Evolutionary conservation across 1,140 invertebrate genomes (phyloP).

Genomic region (Asobara japonica): DNA sequence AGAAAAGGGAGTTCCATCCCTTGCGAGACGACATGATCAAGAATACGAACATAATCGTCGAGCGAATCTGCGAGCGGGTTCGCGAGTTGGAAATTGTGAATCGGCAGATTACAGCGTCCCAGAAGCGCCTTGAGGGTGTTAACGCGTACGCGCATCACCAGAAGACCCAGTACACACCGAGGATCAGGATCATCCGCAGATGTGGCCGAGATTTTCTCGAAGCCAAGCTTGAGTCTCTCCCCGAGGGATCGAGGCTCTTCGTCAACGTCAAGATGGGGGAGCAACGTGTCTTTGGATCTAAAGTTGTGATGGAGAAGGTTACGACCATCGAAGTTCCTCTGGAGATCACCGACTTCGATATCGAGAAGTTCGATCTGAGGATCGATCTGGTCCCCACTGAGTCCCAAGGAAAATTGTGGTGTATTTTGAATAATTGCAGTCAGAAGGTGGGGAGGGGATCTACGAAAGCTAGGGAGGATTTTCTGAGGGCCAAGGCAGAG

Average conservation of each 20-base stretch:
- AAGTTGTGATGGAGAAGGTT: constrained; percentile 43
- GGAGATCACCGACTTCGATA: constrained; percentile 21
- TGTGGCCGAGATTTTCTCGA: constrained; percentile 40
- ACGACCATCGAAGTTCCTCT: constrained; percentile 47
- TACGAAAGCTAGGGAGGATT: constrained; percentile 37
- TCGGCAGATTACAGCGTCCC: constrained; percentile 29
- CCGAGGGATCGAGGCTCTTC: constrained; percentile 44
- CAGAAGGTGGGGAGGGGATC: constrained; percentile 34
- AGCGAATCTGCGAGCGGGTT: constrained; percentile 46
- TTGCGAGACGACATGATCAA: constrained; percentile 49
- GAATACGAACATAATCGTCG: constrained; percentile 40
- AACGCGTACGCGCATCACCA: constrained; percentile 53
- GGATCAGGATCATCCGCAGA: constrained; percentile 43
- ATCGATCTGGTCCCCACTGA: constrained; percentile 52
- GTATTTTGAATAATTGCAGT: constrained; percentile 53
- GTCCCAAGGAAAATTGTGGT: constrained; percentile 49
- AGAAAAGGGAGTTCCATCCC: constrained; percentile 38
- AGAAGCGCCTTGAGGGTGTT: constrained; percentile 50
- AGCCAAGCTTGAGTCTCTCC: constrained; percentile 48
- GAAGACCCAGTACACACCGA: constrained; percentile 38
- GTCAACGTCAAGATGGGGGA: constrained; percentile 39
- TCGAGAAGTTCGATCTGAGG: constrained; percentile 28
- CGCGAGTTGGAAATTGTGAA: constrained; percentile 40
- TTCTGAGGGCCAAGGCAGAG: constrained; percentile 51
- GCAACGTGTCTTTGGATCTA: constrained; percentile 46